Base-by-base conservation (phyloP, 2,888 invertebrate species). In the Oscheius sp. region DNA sequence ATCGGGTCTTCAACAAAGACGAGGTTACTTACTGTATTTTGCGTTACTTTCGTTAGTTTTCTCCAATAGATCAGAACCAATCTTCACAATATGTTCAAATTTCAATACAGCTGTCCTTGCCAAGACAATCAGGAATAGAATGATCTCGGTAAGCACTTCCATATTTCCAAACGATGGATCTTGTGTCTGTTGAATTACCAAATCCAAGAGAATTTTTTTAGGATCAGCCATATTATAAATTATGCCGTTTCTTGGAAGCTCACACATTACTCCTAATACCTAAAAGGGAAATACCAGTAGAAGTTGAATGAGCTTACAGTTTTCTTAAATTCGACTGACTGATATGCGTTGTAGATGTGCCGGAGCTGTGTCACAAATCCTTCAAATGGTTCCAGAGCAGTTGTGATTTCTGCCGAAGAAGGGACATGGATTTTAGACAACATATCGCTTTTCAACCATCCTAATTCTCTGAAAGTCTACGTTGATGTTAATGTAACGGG, bases 311-410 rank as follows among this genome's bases (percentile, higher is more conserved):
- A 45, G 53, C 76, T 52, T 53, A 80, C 80, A 23, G 76, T 64
- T 43, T 43, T 61, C 49, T 73, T 70, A 23, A 64, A 72, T 29
- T 52, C 46, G 9, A 56, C 23, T 46, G 77, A 73, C 52, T 75
- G 76, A 27, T 63, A 82, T 27, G 71, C 21, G 35, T 72, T 41
- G 66, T 81, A 83, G n/a, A 78, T 63, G 29, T 81, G 69, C 29
- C 84, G 53, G 16, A 82, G 69, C 16, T 73, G 69, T 18, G 80
- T 76, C 16, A 82, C 72, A 64, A 82, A 82, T n/a, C 72, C 75
- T 35, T 81, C 82, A 55, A 83, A 81, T 29, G 72, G 74, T 16
- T 73, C 70, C 45, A 81, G 69, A 1, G 71, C 46, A n/a, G 64
- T 58, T n/a, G 70, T 45, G 27, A 81, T 73, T 27, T 79, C 78